Percentiles rank a stretch among this genome's conserved stretches.
phyloP scores from a whole-genome alignment of 1,140 invertebrate genomes.

The Pogonomyrmex barbatus region DNA sequence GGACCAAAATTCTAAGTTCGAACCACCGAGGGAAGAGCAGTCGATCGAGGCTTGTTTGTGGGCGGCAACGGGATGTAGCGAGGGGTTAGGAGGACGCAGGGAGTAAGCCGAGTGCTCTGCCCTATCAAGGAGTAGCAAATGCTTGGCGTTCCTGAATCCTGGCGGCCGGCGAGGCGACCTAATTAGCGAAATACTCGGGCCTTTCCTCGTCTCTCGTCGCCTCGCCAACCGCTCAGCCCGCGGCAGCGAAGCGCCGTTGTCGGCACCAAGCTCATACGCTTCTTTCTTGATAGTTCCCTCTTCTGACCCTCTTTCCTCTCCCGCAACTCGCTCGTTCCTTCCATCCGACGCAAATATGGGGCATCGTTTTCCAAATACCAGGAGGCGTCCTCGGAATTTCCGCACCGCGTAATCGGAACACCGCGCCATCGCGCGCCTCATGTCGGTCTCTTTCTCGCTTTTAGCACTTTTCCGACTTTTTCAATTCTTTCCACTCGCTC shows the following conservation, averaged over 20 bases:
- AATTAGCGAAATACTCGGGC: conserved; percentile 83
- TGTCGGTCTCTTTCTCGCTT: neutral
- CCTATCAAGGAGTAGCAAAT: conserved; percentile 80
- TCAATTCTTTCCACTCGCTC: conserved; percentile 31
- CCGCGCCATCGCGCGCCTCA: conserved; percentile 35
- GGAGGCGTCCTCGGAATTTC: conserved; percentile 79
- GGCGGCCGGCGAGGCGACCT: conserved; percentile 80
- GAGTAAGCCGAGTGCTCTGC: conserved; percentile 64
- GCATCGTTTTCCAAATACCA: conserved; percentile 81
- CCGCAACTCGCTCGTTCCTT: conserved; percentile 47
- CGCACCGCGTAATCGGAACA: conserved; percentile 77
- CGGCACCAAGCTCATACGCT: conserved; percentile 58
- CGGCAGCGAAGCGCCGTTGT: conserved; percentile 34
- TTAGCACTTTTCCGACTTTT: conserved; percentile 37
- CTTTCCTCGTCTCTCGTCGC: conserved; percentile 22
- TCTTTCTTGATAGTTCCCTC: conserved; percentile 64
- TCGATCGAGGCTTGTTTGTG: conserved; percentile 48
- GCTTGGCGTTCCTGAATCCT: conserved; percentile 82
- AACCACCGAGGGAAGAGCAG: conserved; percentile 29
- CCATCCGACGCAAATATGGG: conserved; percentile 72
- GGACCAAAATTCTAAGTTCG: conserved; percentile 58
- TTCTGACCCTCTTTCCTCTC: conserved; percentile 49
- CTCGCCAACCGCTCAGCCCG: conserved; percentile 39
- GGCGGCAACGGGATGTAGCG: conserved; percentile 12
- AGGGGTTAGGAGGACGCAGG: conserved; percentile 54